Base-by-base conservation (phyloP, 2,888 invertebrate species). In the Troilus luridus region DNA sequence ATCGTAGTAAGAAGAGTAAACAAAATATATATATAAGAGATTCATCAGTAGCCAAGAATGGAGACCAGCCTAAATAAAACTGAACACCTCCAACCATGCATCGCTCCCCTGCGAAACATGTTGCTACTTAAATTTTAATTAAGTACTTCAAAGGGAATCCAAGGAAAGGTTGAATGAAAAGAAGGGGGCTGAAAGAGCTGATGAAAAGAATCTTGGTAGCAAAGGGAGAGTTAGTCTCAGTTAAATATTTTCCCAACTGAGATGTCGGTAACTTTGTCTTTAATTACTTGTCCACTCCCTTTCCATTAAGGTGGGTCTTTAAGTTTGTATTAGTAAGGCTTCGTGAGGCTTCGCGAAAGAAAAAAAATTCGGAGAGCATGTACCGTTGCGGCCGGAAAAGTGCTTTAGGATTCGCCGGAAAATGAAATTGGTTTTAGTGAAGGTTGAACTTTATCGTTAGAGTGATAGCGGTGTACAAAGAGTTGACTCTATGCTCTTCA, bases 91-190 rank as follows among this genome's bases (percentile, higher is more conserved):
- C 72, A 27, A 41, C 72, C 72, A 77, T 77, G 72, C 72, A 41
- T 41, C 72, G 72, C 11, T 8, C 17, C 12, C 17, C 12, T 56
- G 21, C 9, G n/a, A 85, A 85, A 85, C 85, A 85, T 54, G n/a
- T 85, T 58, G 54, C 85, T 58, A 85, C 85, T 85, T 56, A 85
- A 85, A 85, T 54, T 56, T 85, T 85, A 54, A 85, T 85, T 85
- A 85, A 58, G 17, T 85, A 58, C 85, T 85, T 85, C 85, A 85
- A 85, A 85, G 85, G 56, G 85, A 58, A 85, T n/a, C 56, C 85
- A 58, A 85, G 85, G 54, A 85, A n/a, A 85, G 85, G 56, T n/a
- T 56, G 56, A n/a, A 58, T 85, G 12, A 85, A 85, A 85, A 85
- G 85, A 85, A 77, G 85, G 19, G 21, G 56, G 10, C 56, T n/a